phyloP scores from a whole-genome alignment of 2,113 vertebrate species.

The Ammospiza nelsoni region DNA sequence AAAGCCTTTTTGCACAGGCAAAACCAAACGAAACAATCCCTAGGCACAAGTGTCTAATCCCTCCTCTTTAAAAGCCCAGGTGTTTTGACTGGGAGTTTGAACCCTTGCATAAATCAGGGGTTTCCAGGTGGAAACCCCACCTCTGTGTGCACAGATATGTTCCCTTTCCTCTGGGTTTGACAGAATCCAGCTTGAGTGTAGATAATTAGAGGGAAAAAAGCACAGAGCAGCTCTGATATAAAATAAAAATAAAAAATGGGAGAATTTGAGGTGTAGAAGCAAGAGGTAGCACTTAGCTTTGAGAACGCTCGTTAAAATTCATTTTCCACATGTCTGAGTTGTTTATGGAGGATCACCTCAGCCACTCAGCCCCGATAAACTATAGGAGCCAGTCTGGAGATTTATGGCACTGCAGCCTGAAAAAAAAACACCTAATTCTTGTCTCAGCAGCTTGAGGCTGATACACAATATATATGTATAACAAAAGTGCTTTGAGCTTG shows the following conservation, averaged over 20 bases:
- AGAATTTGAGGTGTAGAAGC: neutral
- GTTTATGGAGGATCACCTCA: slow-evolving; percentile 25
- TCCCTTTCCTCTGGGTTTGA: neutral
- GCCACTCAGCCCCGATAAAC: slow-evolving; percentile 23
- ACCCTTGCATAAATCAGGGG: neutral
- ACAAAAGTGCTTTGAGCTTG: neutral
- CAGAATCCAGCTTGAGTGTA: neutral
- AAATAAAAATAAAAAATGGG: neutral
- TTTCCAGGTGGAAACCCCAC: slow-evolving; percentile 12
- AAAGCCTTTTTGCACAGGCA: slow-evolving; percentile 25
- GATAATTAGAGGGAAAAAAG: neutral
- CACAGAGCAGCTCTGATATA: neutral
- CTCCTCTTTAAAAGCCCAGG: slow-evolving; percentile 11
- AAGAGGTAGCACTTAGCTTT: neutral
- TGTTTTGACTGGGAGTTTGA: neutral
- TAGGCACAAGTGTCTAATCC: neutral
- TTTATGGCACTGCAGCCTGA: neutral
- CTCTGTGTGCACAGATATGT: neutral
- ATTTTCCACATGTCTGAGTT: slow-evolving; percentile 33
- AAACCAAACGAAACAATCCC: neutral
- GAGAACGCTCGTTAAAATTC: slow-evolving; percentile 27
- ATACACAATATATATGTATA: neutral
- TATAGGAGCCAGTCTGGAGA: neutral
- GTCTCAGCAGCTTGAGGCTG: neutral
- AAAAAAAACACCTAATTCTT: neutral